Conservation (phyloP, 35 echinoderm and acorn worm species). For the Holothuria glaberrima region DNA sequence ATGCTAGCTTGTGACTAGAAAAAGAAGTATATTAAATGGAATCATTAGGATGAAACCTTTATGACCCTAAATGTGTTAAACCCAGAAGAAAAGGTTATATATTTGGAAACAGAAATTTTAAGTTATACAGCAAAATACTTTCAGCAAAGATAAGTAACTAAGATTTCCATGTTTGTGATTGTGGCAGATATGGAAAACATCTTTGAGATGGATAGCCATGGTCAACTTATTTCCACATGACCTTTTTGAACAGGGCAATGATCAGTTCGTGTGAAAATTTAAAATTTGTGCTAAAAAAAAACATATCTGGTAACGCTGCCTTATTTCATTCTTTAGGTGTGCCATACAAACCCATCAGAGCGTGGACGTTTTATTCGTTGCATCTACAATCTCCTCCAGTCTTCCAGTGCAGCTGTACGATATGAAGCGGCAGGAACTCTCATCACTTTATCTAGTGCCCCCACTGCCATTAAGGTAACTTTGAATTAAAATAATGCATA, state of each 20-base stretch:
- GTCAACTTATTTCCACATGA: no score
- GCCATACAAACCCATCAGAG: conserved; percentile 95
- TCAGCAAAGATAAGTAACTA: no score
- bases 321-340: conserved; percentile 57
- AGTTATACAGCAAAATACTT: no score
- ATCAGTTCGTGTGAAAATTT: neutral
- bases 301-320: neutral
- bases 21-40: no score
- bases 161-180: no score
- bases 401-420: conserved; percentile 92
- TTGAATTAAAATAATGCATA: no score
- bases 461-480: conserved; percentile 93
- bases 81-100: no score
- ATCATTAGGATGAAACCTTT: no score
- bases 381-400: conserved; percentile 96
- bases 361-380: conserved; percentile 92
- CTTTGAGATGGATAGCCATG: no score
- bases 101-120: no score
- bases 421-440: conserved; percentile 97
- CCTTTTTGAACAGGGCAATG: neutral
- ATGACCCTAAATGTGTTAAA: no score
- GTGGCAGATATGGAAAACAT: neutral
- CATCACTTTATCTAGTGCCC: conserved; percentile 94
- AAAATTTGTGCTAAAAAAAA: neutral
- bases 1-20: no score